A percentile compares a stretch with the other conserved stretches of the same genome.
These are phyloP conservation scores for Platalea minor DNA, from an alignment of 2,797 vertebrate species.

Conservation along the genomic window DNA sequence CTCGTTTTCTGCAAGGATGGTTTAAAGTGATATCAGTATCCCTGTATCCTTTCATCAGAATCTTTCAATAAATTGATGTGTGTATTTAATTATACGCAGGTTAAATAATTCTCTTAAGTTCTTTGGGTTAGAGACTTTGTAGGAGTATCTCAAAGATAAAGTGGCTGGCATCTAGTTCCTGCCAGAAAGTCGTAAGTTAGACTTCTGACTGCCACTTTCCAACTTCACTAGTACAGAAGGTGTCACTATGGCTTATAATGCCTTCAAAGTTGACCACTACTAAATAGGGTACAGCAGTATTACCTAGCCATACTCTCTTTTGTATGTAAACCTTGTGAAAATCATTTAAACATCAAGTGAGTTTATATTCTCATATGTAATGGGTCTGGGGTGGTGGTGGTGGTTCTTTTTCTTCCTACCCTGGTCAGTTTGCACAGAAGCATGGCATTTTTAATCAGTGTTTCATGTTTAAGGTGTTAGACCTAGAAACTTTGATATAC, in stretches of 20 bases:
- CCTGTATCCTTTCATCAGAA: neutral
- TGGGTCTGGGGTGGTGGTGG: neutral
- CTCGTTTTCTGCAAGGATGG: neutral
- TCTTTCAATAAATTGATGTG: neutral
- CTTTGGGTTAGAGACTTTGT: neutral
- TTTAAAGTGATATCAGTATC: neutral
- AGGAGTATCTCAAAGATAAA: neutral
- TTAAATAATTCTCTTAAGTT: neutral
- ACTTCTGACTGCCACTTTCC: neutral
- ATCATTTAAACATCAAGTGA: neutral
- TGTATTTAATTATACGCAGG: neutral
- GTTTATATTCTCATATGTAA: neutral
- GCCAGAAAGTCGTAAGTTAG: rapidly evolving
- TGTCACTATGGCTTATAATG: neutral
- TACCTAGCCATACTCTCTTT: neutral
- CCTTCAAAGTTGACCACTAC: neutral
- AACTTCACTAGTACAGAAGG: neutral
- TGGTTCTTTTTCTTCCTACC: too few species aligned
- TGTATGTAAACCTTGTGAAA: neutral
- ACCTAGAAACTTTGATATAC: neutral
- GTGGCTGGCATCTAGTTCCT: neutral
- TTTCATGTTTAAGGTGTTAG: neutral
- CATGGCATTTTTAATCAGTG: neutral
- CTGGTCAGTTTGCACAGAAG: neutral
- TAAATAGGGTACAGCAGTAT: neutral